Evolutionary conservation across 2,888 invertebrate genomes (phyloP).

Genomic region (Mesoligia furuncula): DNA sequence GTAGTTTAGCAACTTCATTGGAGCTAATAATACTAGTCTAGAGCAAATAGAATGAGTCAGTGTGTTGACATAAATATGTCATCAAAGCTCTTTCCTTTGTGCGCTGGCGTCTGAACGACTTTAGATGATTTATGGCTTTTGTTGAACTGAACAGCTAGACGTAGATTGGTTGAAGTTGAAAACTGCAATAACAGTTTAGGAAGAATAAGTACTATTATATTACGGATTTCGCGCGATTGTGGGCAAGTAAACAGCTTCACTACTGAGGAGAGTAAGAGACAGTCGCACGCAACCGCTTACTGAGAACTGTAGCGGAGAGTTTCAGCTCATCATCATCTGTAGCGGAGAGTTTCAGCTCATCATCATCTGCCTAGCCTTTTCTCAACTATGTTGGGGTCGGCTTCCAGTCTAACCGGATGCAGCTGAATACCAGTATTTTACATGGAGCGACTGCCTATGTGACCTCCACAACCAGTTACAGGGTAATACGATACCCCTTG

Average conservation of each 20-base stretch:
- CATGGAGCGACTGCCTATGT: too few relatives aligned
- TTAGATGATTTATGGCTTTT: slow-evolving; percentile 39
- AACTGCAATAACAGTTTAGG: neutral
- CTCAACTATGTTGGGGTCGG: too few relatives aligned
- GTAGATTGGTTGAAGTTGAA: neutral
- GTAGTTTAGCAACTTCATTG: slow-evolving; percentile 38
- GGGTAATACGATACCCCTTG: too few relatives aligned
- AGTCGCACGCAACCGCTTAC: too few relatives aligned
- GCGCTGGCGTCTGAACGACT: slow-evolving; percentile 28
- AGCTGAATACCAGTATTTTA: too few relatives aligned
- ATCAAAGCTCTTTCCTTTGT: slow-evolving; percentile 50
- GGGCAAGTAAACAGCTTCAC: neutral
- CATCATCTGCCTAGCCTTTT: too few relatives aligned
- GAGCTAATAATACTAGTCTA: slow-evolving; percentile 38
- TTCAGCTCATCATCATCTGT: too few relatives aligned
- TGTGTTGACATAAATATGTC: slow-evolving; percentile 52
- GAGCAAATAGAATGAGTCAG: slow-evolving; percentile 31
- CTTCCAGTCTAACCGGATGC: too few relatives aligned
- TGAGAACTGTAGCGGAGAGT: neutral
- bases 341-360: too few relatives aligned
- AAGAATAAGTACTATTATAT: neutral
- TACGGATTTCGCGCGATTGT: neutral
- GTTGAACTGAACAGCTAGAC: slow-evolving; percentile 5
- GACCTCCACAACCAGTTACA: too few relatives aligned
- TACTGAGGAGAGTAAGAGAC: neutral